Evolutionary conservation across 1,140 invertebrate species (phyloP).

Genomic region (Cydia fagiglandana): DNA sequence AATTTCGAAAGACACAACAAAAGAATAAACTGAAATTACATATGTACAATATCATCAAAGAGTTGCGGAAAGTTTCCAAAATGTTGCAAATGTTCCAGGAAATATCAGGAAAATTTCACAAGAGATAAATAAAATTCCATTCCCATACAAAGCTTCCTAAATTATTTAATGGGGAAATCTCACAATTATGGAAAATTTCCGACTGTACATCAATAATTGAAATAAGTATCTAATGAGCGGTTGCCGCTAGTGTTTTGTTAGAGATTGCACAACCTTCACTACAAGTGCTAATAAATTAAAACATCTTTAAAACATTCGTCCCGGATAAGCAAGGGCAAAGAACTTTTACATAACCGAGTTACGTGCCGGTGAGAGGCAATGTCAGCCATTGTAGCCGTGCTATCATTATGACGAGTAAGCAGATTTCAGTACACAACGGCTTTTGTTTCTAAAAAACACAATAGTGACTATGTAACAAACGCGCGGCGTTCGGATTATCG

Average conservation of each 20-base stretch:
- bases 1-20: too few relatives aligned
- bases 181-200: not conserved
- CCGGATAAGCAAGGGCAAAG: conserved; percentile 77
- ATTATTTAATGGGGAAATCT: not conserved
- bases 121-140: too few relatives aligned
- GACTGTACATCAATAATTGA: conserved; percentile 47
- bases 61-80: too few relatives aligned
- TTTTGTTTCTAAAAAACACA: conserved; percentile 30
- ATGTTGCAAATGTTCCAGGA: too few relatives aligned
- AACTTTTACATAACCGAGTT: conserved; percentile 75
- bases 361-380: conserved; percentile 76
- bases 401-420: conserved; percentile 65
- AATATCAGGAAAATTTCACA: too few relatives aligned
- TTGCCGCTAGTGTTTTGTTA: conserved; percentile 41
- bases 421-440: conserved; percentile 42
- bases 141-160: not conserved
- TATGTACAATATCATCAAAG: too few relatives aligned
- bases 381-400: conserved; percentile 64
- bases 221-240: conserved; percentile 48
- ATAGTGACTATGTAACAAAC: conserved; percentile 17
- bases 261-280: conserved; percentile 50
- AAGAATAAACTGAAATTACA: too few relatives aligned
- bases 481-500: not conserved
- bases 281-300: conserved; percentile 69
- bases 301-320: conserved; percentile 70